Conservation (phyloP, 2,888 invertebrate genomes). For the Chrysotoxum bicinctum region DNA sequence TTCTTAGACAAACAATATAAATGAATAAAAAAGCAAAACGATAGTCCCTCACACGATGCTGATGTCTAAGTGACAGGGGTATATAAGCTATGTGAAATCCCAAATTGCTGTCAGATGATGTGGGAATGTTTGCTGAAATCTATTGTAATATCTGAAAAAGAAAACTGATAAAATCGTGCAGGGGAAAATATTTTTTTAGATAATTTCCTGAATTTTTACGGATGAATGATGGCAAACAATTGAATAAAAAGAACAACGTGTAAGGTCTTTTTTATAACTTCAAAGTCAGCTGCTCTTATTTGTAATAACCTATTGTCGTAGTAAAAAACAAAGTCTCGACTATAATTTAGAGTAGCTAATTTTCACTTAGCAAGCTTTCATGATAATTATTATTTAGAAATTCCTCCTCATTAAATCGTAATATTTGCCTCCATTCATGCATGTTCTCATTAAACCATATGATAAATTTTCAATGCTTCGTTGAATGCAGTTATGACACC, state of each 20-base stretch:
- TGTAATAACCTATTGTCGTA: not conserved
- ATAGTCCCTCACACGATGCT: slow-evolving; percentile 32
- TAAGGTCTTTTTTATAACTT: not conserved
- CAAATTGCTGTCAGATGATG: slow-evolving; percentile 25
- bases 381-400: too few species aligned
- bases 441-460: too few species aligned
- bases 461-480: too few species aligned
- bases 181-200: slow-evolving; percentile 22
- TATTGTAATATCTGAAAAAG: slow-evolving; percentile 24
- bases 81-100: slow-evolving; percentile 40
- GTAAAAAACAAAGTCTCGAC: not conserved
- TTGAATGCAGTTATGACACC: too few species aligned
- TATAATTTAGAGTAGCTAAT: not conserved
- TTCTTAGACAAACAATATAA: not conserved
- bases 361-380: not conserved
- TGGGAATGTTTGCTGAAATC: slow-evolving; percentile 40
- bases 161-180: slow-evolving; percentile 12
- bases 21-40: slow-evolving; percentile 13
- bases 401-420: too few species aligned
- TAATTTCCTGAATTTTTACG: slow-evolving; percentile 49
- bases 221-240: slow-evolving; percentile 38
- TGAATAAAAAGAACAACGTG: not conserved
- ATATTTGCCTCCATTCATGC: too few species aligned
- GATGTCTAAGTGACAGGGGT: not conserved
- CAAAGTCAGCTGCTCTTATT: not conserved